phyloP scores from a whole-genome alignment of 1,140 invertebrate genomes.

The Homarus americanus region DNA sequence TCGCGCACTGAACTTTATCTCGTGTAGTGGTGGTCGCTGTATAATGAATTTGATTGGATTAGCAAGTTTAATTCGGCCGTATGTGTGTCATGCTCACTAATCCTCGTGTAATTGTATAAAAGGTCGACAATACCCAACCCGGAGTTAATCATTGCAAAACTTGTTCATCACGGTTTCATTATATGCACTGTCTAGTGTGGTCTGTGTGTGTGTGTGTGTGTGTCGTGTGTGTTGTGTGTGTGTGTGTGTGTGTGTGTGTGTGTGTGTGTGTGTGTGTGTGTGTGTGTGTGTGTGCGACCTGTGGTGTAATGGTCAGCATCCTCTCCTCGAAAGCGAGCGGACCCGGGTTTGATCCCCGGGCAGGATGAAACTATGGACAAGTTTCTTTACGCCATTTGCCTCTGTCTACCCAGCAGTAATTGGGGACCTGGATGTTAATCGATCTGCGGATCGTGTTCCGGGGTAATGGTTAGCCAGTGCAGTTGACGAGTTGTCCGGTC shows the following conservation, averaged over 20 bases:
- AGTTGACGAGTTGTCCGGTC: too few relatives aligned
- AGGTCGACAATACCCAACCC: background rate
- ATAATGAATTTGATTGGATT: conserved; percentile 4
- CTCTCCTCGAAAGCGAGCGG: too few relatives aligned
- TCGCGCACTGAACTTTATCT: background rate
- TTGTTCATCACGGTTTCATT: too few relatives aligned
- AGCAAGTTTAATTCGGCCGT: conserved; percentile 8
- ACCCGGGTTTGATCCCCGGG: too few relatives aligned
- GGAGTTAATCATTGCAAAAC: background rate
- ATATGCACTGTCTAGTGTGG: background rate
- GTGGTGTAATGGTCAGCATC: too few relatives aligned
- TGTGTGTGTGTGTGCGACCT: background rate
- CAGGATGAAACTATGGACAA: too few relatives aligned
- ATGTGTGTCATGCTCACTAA: background rate
- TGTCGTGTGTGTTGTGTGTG: background rate
- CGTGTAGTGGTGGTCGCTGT: background rate
- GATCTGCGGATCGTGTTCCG: too few relatives aligned
- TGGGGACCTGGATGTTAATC: too few relatives aligned
- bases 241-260: conserved; percentile 3
- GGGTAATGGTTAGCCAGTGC: too few relatives aligned
- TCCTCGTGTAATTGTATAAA: conserved; percentile 6
- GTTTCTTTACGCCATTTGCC: too few relatives aligned
- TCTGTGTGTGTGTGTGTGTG: background rate
- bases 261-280: background rate
- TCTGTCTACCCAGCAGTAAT: too few relatives aligned